Evolutionary conservation across 37 sponge, comb jelly and placozoan species (phyloP).

Genomic region (Halichondria panicea): DNA sequence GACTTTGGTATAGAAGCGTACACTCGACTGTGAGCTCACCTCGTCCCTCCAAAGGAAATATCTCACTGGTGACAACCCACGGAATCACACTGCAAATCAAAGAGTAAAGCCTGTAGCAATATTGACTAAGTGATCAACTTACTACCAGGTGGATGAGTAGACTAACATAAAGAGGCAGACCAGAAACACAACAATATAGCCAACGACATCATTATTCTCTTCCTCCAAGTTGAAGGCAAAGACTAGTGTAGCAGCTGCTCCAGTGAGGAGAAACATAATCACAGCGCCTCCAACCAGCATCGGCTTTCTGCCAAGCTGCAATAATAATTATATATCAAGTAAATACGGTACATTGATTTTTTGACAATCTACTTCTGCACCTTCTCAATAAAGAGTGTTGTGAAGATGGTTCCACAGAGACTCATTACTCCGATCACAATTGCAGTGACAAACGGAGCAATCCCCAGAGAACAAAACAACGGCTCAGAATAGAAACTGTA

Average conservation of each 20-base stretch:
- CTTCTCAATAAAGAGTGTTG: too few species aligned
- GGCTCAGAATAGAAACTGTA: too few species aligned
- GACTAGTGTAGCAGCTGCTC: background rate
- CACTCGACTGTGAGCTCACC: background rate
- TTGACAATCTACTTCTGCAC: too few species aligned
- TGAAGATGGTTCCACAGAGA: too few species aligned
- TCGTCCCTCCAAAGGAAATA: background rate
- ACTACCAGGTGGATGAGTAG: background rate
- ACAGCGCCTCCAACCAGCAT: background rate
- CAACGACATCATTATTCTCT: background rate
- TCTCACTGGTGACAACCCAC: background rate
- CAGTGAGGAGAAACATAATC: background rate
- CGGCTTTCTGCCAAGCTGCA: background rate
- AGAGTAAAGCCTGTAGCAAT: background rate
- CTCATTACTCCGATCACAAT: too few species aligned
- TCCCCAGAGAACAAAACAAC: too few species aligned
- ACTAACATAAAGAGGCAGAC: background rate
- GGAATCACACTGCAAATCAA: constrained; percentile 2
- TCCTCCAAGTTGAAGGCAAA: background rate
- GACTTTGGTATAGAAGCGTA: too few species aligned
- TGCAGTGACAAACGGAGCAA: too few species aligned
- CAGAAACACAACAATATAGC: background rate
- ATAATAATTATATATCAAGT: background rate
- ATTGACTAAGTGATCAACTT: background rate
- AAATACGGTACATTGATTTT: too few species aligned